phyloP scores from a whole-genome alignment of 1,140 invertebrate species.

The Micrasema minimum region DNA sequence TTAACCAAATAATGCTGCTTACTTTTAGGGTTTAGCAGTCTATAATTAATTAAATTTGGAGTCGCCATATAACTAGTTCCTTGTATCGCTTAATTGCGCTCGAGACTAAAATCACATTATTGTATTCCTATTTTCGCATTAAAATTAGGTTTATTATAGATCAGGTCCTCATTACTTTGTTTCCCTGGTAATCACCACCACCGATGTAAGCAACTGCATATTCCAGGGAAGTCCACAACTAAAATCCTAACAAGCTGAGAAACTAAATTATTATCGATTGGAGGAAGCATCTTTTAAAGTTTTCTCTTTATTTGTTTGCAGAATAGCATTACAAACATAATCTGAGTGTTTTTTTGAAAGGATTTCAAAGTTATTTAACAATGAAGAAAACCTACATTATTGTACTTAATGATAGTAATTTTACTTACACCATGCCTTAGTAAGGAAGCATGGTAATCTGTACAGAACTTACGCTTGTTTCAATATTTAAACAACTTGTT shows the following conservation, averaged over 20 bases:
- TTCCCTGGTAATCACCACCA: no score
- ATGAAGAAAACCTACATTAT: neutral
- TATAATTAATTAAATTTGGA: conserved; percentile 12
- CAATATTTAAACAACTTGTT: conserved; percentile 2
- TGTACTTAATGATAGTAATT: neutral
- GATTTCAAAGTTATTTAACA: conserved; percentile 14
- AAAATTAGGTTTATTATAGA: no score
- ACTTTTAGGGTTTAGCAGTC: neutral
- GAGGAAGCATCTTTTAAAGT: neutral
- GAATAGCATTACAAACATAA: conserved; percentile 15
- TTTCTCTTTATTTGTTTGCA: neutral
- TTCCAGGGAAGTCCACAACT: no score
- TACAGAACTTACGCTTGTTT: no score
- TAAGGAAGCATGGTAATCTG: no score
- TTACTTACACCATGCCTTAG: no score
- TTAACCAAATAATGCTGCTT: no score
- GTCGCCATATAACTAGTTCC: conserved; percentile 23
- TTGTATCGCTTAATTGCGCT: neutral
- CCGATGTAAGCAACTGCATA: no score
- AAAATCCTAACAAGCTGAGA: no score
- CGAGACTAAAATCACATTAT: no score
- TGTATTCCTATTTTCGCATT: no score
- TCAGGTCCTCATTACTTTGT: no score
- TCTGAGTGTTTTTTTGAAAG: conserved; percentile 6
- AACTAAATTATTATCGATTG: neutral